A percentile compares a stretch with the other conserved stretches of the same genome.
Conservation (phyloP, 2,797 vertebrate genomes). For the Dendrocincla tyrannina region DNA sequence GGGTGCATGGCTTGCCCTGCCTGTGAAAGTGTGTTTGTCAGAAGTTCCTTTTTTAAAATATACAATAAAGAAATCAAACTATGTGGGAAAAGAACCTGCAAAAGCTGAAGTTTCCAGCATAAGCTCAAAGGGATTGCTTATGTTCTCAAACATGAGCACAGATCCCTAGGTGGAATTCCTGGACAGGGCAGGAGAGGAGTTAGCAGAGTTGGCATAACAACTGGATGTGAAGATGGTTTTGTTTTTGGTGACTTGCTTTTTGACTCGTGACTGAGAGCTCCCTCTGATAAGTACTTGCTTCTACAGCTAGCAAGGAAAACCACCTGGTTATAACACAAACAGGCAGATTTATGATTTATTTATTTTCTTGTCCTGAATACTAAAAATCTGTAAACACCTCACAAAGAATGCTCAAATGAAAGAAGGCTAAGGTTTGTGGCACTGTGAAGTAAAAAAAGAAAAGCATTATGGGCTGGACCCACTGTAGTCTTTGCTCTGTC, state of each 20-base stretch:
- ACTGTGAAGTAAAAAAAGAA: neutral
- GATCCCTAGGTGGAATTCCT: neutral
- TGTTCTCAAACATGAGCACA: accelerated
- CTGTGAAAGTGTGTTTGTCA: neutral
- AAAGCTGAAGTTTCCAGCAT: neutral
- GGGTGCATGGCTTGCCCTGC: neutral
- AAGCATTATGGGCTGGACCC: neutral
- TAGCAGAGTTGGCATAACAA: neutral
- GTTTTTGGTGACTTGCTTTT: neutral
- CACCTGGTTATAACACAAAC: accelerated
- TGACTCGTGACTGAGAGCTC: neutral
- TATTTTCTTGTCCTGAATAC: neutral
- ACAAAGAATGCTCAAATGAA: neutral
- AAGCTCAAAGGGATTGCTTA: neutral
- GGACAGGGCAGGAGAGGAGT: neutral
- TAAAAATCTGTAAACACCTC: neutral
- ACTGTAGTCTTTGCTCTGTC: neutral
- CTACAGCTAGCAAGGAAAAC: neutral
- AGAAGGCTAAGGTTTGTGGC: neutral
- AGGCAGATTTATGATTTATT: neutral
- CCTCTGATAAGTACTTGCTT: neutral
- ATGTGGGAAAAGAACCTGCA: neutral
- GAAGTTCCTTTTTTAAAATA: neutral
- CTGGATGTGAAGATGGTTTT: neutral
- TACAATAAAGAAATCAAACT: neutral